These are phyloP conservation scores for Cheumatopsyche charites DNA, from an alignment of 1,140 invertebrate species.

Conservation along the genomic window DNA sequence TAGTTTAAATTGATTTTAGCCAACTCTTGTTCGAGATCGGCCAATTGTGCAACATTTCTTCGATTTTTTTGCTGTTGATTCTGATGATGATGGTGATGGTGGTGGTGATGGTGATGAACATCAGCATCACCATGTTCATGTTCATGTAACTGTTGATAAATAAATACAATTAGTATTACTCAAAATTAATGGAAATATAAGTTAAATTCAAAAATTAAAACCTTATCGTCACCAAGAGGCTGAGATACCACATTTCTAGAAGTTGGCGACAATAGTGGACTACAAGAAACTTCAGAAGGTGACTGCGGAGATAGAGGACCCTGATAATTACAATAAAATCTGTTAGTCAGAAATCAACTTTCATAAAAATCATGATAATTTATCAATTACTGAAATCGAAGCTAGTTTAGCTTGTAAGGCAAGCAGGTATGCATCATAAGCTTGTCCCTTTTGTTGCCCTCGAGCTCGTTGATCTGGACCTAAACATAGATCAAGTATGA, in stretches of 20 bases:
- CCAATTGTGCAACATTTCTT: conserved; percentile 54
- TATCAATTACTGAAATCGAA: conserved; percentile 60
- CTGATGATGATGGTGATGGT: conserved; percentile 31
- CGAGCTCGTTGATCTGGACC: conserved; percentile 54
- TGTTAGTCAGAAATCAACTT: conserved; percentile 3
- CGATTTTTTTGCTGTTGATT: conserved; percentile 47
- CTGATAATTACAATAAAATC: conserved; percentile 47
- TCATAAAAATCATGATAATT: neutral
- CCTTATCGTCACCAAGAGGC: conserved; percentile 40
- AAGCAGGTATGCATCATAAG: conserved; percentile 65
- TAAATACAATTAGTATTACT: too few species aligned
- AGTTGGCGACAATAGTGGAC: conserved; percentile 58
- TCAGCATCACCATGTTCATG: conserved; percentile 27
- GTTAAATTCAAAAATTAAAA: conserved; percentile 4
- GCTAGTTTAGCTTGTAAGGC: conserved; percentile 65
- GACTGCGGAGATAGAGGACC: conserved; percentile 59
- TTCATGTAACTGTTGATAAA: conserved; percentile 39
- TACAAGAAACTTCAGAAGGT: conserved; percentile 56
- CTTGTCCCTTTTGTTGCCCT: conserved; percentile 63
- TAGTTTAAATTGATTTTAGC: conserved; percentile 61
- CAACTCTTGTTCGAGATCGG: conserved; percentile 59
- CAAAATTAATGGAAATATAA: too few species aligned
- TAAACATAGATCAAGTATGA: conserved; percentile 51
- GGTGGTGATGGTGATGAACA: conserved; percentile 30
- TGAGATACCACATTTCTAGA: conserved; percentile 51